Percentiles rank a stretch among this genome's conserved stretches.
Evolutionary conservation across 1,140 invertebrate species (phyloP).

Genomic region (Drosophila paulistorum): DNA sequence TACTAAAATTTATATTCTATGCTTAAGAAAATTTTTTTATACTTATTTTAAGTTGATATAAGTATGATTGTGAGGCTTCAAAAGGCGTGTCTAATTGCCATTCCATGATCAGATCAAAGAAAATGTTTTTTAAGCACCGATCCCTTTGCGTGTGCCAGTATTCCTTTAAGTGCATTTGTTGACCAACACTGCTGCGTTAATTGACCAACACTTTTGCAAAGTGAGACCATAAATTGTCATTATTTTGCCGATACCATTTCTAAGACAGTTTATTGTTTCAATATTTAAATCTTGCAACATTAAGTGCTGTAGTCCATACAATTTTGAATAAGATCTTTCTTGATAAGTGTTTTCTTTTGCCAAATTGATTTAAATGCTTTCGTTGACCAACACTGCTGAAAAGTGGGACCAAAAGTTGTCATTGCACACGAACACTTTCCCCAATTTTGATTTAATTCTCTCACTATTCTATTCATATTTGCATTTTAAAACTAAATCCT

Average conservation of each 20-base stretch:
- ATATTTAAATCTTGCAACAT: neutral
- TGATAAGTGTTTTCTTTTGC: too few species aligned
- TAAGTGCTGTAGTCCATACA: too few species aligned
- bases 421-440: neutral
- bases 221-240: neutral
- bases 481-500: neutral
- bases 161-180: too few species aligned
- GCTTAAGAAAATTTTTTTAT: too few species aligned
- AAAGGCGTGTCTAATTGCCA: neutral
- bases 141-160: too few species aligned
- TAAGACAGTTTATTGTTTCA: too few species aligned
- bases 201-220: neutral
- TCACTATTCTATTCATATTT: neutral
- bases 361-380: neutral
- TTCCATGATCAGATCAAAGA: too few species aligned
- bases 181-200: neutral
- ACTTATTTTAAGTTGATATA: too few species aligned
- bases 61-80: too few species aligned
- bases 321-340: too few species aligned
- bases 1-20: neutral
- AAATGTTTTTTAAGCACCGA: too few species aligned
- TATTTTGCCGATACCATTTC: neutral
- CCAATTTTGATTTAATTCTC: too few species aligned
- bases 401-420: neutral
- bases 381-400: neutral